Evolutionary conservation across 2,113 vertebrate genomes (phyloP), one percentile per base, ranked within the genome.

Genomic region (Coptodon bakossiorum): DNA sequence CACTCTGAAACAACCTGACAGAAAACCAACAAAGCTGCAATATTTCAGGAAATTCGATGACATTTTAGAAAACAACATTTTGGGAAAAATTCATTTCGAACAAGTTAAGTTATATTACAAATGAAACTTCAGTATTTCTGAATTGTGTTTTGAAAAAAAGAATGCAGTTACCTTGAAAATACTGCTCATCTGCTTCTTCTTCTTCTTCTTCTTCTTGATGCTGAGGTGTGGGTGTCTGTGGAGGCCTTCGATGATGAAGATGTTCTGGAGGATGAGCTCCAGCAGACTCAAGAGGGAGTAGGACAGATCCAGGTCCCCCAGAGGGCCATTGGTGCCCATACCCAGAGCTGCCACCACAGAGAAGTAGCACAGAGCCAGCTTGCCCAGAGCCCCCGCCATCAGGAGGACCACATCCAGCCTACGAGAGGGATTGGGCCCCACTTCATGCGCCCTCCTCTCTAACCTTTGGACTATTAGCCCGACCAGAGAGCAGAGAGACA

Each of bases 161-260:
- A 19, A 5, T 2, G 12, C 53, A 66, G 36, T 29, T 80, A 94
- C 94, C 92, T 92, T 92, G 24, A 93, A 87, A 5, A 86, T 52
- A 52, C 50, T 61, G 22, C 82, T 50, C 13, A 4, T 45, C 0
- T 6, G 19, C 2, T 52, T 56, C 36, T 66, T 68, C 31, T 59
- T 68, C 31, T 59, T 50, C 0, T 14, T 90, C 2, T 52, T 56
- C 40, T 63, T 68, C 29, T 61, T 50, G 0, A 16, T 90, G 36
- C 48, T 52, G 8, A 80, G 88, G 1, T 3, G 0, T 9, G 97
- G 91, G 89, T 97, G 90, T 12, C 97, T 91, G 88, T 98, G 97
- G 79, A 99, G 96, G 19, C 98, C 98, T 2, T 98, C 97, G 0
- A 99, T 97, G 89, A 99, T 98, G 92, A 99, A 99, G 93, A 98